phyloP scores from a whole-genome alignment of 2,888 invertebrate genomes.

The Eupithecia tripunctaria region DNA sequence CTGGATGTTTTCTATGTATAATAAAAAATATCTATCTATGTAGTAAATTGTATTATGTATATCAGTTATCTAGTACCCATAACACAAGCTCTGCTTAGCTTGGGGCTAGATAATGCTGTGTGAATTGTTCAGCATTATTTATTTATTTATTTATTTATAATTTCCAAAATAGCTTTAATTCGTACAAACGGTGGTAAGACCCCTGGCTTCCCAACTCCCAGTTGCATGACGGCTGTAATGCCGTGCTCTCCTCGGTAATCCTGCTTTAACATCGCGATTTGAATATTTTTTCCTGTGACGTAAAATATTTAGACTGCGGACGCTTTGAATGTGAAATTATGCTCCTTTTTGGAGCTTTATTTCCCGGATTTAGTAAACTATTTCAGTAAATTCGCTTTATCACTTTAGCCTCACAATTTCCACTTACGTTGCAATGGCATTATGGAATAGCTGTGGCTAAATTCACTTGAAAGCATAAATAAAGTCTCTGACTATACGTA shows the following conservation, averaged over 20 bases:
- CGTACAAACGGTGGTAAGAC: conserved; percentile 20
- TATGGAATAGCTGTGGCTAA: not conserved
- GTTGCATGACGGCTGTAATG: conserved; percentile 56
- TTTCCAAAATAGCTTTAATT: not conserved
- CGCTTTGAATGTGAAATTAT: conserved; percentile 29
- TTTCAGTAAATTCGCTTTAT: conserved; percentile 2
- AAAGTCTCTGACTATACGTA: not conserved
- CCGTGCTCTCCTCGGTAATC: conserved; percentile 53
- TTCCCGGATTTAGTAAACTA: conserved; percentile 19
- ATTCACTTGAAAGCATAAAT: not conserved
- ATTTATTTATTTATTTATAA: too few species aligned
- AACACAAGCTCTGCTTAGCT: too few species aligned
- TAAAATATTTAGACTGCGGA: conserved; percentile 48
- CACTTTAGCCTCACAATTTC: not conserved
- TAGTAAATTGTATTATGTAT: too few species aligned
- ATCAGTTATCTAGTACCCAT: too few species aligned
- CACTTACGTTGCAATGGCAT: not conserved
- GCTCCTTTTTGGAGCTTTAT: conserved; percentile 19
- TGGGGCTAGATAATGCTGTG: too few species aligned
- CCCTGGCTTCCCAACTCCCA: conserved; percentile 44
- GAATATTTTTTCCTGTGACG: conserved; percentile 52
- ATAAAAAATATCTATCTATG: too few species aligned
- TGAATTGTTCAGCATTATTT: too few species aligned
- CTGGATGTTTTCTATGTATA: too few species aligned
- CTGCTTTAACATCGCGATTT: conserved; percentile 51